Percentiles rank a stretch among this genome's conserved stretches.
phyloP scores from a whole-genome alignment of 2,888 invertebrate species.

The Acleris laterana region DNA sequence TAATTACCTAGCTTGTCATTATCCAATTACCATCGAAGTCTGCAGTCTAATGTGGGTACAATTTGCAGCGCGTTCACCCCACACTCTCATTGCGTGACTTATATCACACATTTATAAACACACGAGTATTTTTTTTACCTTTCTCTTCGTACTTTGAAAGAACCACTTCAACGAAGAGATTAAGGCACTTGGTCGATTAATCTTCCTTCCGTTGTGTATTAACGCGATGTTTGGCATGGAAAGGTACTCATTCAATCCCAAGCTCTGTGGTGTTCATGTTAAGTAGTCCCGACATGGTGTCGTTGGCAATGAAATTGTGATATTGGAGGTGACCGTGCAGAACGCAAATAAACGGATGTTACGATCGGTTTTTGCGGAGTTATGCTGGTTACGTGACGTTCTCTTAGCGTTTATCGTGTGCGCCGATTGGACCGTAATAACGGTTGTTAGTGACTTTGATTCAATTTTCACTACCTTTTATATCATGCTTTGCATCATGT shows the following conservation, averaged over 20 bases:
- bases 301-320: neutral
- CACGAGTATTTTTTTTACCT: slow-evolving; percentile 10
- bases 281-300: too few species aligned
- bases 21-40: slow-evolving; percentile 21
- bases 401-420: slow-evolving; percentile 18
- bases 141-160: slow-evolving; percentile 27
- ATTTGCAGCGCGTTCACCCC: slow-evolving; percentile 23
- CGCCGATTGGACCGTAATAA: slow-evolving; percentile 28
- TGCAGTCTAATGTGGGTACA: slow-evolving; percentile 29
- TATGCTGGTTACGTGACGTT: slow-evolving; percentile 30
- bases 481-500: too few species aligned
- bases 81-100: slow-evolving; percentile 4
- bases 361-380: slow-evolving; percentile 10
- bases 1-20: slow-evolving; percentile 7
- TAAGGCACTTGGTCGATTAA: neutral
- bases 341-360: slow-evolving; percentile 28
- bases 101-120: slow-evolving; percentile 10
- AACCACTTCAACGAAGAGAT: neutral
- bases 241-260: neutral
- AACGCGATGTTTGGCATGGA: neutral
- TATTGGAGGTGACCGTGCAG: neutral
- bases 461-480: slow-evolving; percentile 13
- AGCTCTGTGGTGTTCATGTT: too few species aligned
- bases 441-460: slow-evolving; percentile 9
- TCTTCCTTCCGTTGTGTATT: too few species aligned